phyloP scores from a whole-genome alignment of 2,797 vertebrate species.

The Phoebastria nigripes region DNA sequence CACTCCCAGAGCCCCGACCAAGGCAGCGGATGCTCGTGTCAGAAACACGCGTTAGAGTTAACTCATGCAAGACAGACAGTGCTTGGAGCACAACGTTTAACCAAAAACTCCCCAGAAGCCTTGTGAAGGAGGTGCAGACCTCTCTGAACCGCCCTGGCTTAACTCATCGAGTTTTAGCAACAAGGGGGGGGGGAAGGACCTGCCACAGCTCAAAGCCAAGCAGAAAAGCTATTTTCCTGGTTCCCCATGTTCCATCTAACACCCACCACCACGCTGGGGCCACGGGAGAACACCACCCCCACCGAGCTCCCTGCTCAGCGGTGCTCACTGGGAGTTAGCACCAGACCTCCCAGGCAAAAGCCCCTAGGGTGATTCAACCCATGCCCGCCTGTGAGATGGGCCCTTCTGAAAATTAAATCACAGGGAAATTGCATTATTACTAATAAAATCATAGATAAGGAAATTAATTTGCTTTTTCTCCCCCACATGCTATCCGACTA shows the following conservation, averaged over 20 bases:
- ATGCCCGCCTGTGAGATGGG: not conserved
- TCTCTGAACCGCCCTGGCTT: not conserved
- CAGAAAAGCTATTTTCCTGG: not conserved
- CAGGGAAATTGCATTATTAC: not conserved
- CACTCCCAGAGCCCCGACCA: not conserved
- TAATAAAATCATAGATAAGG: not conserved
- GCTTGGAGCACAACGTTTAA: not conserved
- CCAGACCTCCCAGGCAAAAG: not conserved
- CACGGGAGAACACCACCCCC: not conserved
- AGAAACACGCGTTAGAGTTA: fast-evolving
- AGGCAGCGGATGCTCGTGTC: fast-evolving
- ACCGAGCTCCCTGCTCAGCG: too few species aligned
- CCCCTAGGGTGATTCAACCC: not conserved
- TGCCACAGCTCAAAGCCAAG: not conserved
- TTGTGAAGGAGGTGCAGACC: not conserved
- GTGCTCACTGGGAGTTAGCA: not conserved
- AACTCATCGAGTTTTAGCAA: not conserved
- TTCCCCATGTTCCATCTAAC: not conserved
- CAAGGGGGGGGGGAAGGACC: too few species aligned
- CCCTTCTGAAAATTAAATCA: not conserved
- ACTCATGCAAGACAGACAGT: not conserved
- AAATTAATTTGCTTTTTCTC: not conserved
- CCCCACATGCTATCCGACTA: not conserved
- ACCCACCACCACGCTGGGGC: fast-evolving
- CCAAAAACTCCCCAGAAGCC: not conserved